A percentile compares a stretch with the other conserved stretches of the same genome.
These are phyloP conservation scores for Pseudomyrmex sp. DNA, from an alignment of 1,140 invertebrate species.

Conservation along the genomic window DNA sequence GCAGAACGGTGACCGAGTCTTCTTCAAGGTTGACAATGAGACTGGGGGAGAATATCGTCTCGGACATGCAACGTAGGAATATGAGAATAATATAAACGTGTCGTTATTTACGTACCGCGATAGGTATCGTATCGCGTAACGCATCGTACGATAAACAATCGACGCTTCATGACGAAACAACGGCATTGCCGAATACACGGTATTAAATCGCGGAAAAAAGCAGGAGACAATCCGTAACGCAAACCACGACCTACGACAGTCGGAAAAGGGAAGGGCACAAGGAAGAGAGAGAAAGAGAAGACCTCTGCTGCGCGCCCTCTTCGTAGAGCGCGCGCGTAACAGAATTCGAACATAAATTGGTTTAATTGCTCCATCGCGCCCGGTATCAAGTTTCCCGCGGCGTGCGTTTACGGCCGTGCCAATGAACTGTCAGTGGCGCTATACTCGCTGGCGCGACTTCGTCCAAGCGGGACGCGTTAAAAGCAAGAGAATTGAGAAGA, in stretches of 20 bases:
- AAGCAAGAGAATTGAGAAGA: background rate
- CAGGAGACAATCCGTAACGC: no score
- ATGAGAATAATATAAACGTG: background rate
- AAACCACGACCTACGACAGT: background rate
- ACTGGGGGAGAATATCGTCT: slow-evolving; percentile 51
- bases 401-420: slow-evolving; percentile 70
- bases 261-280: no score
- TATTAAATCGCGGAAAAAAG: no score
- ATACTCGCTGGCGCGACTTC: slow-evolving; percentile 56
- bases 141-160: background rate
- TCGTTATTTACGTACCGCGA: slow-evolving; percentile 52
- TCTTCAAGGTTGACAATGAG: slow-evolving; percentile 45
- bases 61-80: slow-evolving; percentile 14
- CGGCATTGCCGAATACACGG: background rate
- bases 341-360: slow-evolving; percentile 72
- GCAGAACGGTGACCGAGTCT: slow-evolving; percentile 35
- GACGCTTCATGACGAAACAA: background rate
- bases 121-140: background rate
- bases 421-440: slow-evolving; percentile 71
- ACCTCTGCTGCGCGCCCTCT: background rate
- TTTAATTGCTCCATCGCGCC: slow-evolving; percentile 72
- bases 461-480: slow-evolving; percentile 36
- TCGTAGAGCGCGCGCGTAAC: slow-evolving; percentile 33
- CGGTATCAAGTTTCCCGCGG: slow-evolving; percentile 69
- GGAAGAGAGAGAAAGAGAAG: background rate